Percentiles rank a stretch among this genome's conserved stretches.
Conservation (phyloP, 1,140 invertebrate genomes). For the Cyphomyrmex costatus region DNA sequence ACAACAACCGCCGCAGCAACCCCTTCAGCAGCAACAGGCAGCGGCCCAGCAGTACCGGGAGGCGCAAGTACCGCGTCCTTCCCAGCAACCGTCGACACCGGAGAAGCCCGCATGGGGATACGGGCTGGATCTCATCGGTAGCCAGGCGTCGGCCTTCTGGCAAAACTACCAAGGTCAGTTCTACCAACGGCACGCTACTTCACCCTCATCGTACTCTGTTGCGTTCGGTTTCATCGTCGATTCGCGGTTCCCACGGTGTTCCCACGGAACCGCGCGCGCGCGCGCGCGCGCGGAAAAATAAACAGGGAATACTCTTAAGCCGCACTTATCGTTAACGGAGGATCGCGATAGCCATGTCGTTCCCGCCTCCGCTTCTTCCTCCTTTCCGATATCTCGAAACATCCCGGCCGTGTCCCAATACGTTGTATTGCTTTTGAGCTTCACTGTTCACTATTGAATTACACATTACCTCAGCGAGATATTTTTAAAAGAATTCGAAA, state of each 20-base stretch:
- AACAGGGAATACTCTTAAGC: neutral
- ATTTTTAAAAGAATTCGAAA: neutral
- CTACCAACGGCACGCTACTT: conserved; percentile 40
- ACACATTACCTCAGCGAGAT: conserved; percentile 16
- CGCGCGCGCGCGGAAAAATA: conserved; percentile 37
- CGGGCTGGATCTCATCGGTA: conserved; percentile 91
- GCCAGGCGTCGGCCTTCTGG: conserved; percentile 93
- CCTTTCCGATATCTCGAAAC: conserved; percentile 15
- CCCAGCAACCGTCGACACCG: conserved; percentile 87
- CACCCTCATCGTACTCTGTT: conserved; percentile 22
- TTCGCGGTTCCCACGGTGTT: neutral
- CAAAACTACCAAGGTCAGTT: conserved; percentile 94
- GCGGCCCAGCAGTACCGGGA: conserved; percentile 83
- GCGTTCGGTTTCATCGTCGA: neutral
- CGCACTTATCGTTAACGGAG: conserved; percentile 38
- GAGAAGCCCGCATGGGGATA: conserved; percentile 89
- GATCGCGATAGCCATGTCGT: conserved; percentile 12
- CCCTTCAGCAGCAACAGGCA: conserved; percentile 79
- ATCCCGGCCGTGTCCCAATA: conserved; percentile 5
- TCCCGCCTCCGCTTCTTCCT: conserved; percentile 1
- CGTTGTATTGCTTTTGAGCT: neutral
- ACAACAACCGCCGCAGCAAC: conserved; percentile 82
- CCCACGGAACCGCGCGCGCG: neutral
- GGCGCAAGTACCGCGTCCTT: conserved; percentile 82
- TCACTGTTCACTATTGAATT: neutral